Evolutionary conservation across 2,113 vertebrate genomes (phyloP).

Genomic region (Bujurquina vittata): DNA sequence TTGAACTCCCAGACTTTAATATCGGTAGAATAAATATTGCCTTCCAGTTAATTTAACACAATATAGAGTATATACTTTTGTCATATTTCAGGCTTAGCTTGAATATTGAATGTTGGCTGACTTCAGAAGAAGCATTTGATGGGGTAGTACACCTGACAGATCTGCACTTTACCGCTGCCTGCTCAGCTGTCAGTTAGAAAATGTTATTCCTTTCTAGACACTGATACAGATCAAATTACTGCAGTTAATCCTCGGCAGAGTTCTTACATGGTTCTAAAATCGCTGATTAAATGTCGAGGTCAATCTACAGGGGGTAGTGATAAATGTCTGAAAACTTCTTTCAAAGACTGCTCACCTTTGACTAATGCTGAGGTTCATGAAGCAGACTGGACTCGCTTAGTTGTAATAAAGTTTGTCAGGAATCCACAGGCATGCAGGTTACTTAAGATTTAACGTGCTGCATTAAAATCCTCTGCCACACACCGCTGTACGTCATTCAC

Average conservation of each 20-base stretch:
- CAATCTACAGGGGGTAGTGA: not conserved
- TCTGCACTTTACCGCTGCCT: not conserved
- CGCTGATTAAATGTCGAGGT: slow-evolving; percentile 10
- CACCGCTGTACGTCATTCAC: not conserved
- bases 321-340: slow-evolving; percentile 14
- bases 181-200: not conserved
- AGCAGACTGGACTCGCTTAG: not conserved
- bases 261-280: not conserved
- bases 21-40: not conserved
- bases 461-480: slow-evolving; percentile 10
- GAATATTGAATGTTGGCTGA: not conserved
- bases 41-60: not conserved
- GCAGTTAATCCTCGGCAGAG: not conserved
- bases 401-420: slow-evolving; percentile 10
- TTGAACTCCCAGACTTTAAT: not conserved
- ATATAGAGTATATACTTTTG: not conserved
- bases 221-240: not conserved
- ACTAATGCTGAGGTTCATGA: slow-evolving; percentile 8
- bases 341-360: slow-evolving; percentile 11
- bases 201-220: not conserved
- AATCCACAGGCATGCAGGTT: not conserved
- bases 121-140: not conserved
- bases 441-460: not conserved
- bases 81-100: not conserved
- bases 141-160: not conserved